Percentiles rank a stretch among this genome's conserved stretches.
phyloP scores from a whole-genome alignment of 2,113 vertebrate species.

The Osmerus mordax region DNA sequence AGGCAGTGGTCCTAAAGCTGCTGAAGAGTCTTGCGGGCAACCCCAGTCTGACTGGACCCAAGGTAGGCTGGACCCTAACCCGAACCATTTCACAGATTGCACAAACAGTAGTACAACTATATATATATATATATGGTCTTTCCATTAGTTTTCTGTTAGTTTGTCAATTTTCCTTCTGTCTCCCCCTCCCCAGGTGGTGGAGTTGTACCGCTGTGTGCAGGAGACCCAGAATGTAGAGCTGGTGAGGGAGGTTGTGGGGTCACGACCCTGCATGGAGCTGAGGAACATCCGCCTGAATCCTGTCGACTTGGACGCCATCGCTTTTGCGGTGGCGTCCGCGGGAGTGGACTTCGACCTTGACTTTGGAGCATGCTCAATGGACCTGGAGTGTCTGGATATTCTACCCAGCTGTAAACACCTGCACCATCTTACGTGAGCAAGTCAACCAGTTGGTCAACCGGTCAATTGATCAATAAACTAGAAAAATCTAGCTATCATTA shows the following conservation, averaged over 20 bases:
- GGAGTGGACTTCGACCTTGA: conserved; percentile 65
- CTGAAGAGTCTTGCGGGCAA: conserved; percentile 68
- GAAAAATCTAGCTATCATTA: not conserved
- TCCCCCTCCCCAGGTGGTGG: conserved; percentile 59
- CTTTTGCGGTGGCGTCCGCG: conserved; percentile 71
- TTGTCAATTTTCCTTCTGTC: not conserved
- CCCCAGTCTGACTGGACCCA: conserved; percentile 79
- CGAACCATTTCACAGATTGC: not conserved
- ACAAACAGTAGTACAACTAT: no score
- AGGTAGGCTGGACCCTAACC: conserved; percentile 45
- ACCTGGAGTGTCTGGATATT: conserved; percentile 73
- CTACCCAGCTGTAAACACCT: conserved; percentile 74
- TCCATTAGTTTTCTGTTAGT: no score
- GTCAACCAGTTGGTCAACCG: no score
- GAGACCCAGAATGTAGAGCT: conserved; percentile 77
- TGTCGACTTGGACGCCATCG: conserved; percentile 76
- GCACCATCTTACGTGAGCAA: conserved; percentile 77
- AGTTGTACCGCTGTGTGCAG: conserved; percentile 80
- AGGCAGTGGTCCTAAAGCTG: conserved; percentile 65
- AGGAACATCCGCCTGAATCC: conserved; percentile 79
- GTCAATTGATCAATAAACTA: not conserved
- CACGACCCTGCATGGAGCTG: conserved; percentile 72
- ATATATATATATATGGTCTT: no score
- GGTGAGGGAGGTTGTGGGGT: conserved; percentile 61
- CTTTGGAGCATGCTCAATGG: conserved; percentile 83